These are phyloP conservation scores for Pseudorasbora parva DNA, from an alignment of 2,113 vertebrate genomes.

Conservation along the genomic window DNA sequence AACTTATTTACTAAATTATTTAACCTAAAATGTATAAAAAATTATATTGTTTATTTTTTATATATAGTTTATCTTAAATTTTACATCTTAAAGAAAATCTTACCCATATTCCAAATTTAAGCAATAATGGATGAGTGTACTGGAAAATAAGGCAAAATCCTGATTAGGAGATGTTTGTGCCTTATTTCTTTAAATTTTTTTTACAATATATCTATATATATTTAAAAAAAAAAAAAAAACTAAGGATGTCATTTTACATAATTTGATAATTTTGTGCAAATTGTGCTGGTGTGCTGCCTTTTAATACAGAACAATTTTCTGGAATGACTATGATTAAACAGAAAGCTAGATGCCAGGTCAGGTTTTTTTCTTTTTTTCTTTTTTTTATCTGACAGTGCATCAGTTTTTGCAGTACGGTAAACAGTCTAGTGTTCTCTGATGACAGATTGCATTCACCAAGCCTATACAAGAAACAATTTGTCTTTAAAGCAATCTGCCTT, in stretches of 20 bases:
- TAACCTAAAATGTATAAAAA: too few species aligned
- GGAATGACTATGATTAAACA: neutral
- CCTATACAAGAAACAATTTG: neutral
- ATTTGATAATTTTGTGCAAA: too few species aligned
- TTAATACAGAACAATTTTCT: neutral
- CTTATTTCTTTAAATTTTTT: neutral
- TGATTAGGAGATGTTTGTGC: neutral
- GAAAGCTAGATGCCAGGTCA: neutral
- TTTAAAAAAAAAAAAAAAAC: too few species aligned
- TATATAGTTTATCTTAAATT: too few species aligned
- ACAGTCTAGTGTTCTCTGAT: constrained; percentile 24
- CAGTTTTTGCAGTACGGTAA: neutral
- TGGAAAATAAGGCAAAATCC: neutral
- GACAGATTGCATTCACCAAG: constrained; percentile 2
- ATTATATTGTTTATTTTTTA: too few species aligned
- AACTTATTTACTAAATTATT: too few species aligned
- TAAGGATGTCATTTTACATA: too few species aligned
- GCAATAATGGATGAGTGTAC: neutral
- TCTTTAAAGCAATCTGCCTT: neutral
- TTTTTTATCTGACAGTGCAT: neutral
- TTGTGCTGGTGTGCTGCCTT: too few species aligned
- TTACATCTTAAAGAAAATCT: too few species aligned
- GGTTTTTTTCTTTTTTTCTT: neutral
- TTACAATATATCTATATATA: too few species aligned
- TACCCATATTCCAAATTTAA: too few species aligned